Conservation (phyloP, 1,140 invertebrate species). For the Drosophila micromelanica region DNA sequence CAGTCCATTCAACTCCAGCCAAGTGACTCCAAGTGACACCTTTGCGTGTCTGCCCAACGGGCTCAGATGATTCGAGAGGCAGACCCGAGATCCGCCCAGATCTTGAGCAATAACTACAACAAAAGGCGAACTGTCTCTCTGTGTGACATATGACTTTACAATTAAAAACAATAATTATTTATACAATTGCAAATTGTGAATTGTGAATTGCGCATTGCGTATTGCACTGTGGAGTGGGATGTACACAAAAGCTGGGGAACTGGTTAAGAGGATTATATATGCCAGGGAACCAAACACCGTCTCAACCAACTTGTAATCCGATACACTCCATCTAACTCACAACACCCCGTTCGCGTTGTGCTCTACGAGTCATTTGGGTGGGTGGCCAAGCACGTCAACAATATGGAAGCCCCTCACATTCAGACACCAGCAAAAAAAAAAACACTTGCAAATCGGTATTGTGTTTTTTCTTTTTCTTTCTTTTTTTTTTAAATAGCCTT, state of each 20-base stretch:
- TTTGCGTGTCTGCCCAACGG: conserved; percentile 3
- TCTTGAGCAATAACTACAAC: conserved; percentile 9
- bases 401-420: conserved; percentile 44
- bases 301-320: conserved; percentile 41
- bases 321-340: conserved; percentile 56
- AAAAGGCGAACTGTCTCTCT: neutral
- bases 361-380: conserved; percentile 50
- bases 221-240: neutral
- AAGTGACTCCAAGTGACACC: conserved; percentile 16
- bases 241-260: conserved; percentile 21
- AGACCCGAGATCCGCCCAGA: neutral
- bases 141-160: conserved; percentile 25
- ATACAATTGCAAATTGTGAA: conserved; percentile 21
- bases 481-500: conserved; percentile 27
- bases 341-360: conserved; percentile 26
- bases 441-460: conserved; percentile 3
- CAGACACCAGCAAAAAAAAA: conserved; percentile 16
- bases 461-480: conserved; percentile 5
- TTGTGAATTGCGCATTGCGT: neutral
- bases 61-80: neutral
- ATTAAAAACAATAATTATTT: conserved; percentile 36
- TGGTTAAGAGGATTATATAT: conserved; percentile 44
- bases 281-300: conserved; percentile 5
- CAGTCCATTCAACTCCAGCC: conserved; percentile 12
- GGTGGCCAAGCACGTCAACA: conserved; percentile 38